These are phyloP conservation scores for Leptobrachium ailaonicum DNA, from an alignment of 2,113 vertebrate genomes.

Conservation along the genomic window DNA sequence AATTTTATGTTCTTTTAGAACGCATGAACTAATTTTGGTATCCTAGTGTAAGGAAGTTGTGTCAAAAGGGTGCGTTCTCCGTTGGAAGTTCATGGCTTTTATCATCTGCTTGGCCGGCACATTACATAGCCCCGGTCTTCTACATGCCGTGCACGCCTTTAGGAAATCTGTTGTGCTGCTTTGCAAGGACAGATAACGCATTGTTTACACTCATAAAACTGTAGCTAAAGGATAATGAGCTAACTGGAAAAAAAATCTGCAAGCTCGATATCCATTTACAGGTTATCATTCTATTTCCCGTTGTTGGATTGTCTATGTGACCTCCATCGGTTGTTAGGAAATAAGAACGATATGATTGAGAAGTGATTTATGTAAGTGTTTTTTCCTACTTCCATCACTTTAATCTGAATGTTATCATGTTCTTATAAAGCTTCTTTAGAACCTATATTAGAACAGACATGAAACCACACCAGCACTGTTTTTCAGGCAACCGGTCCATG, in stretches of 20 bases:
- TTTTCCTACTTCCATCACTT: conserved; percentile 24
- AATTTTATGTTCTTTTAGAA: too few species aligned
- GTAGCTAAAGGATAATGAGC: conserved; percentile 20
- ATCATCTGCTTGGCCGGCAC: background rate
- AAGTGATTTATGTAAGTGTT: conserved; percentile 42
- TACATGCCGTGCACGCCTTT: conserved; percentile 13
- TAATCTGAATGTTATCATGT: conserved; percentile 10
- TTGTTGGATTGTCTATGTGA: conserved; percentile 32
- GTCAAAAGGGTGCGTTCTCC: too few species aligned
- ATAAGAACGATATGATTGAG: conserved; percentile 36
- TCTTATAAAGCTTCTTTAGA: background rate
- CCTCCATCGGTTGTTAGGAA: conserved; percentile 23
- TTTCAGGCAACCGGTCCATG: background rate
- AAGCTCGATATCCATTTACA: conserved; percentile 9
- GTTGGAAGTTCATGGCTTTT: too few species aligned
- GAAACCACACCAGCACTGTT: background rate
- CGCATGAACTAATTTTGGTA: too few species aligned
- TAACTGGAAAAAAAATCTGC: conserved; percentile 25
- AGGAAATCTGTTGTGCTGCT: conserved; percentile 13
- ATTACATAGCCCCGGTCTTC: background rate
- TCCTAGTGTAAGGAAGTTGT: too few species aligned
- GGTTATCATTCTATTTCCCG: conserved; percentile 38
- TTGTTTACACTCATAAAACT: background rate
- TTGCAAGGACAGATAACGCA: conserved; percentile 22
- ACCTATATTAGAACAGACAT: conserved; percentile 14